A percentile compares a stretch with the other conserved stretches of the same genome.
Evolutionary conservation across 2,113 vertebrate species (phyloP).

Genomic region (Poicephalus meyeri): DNA sequence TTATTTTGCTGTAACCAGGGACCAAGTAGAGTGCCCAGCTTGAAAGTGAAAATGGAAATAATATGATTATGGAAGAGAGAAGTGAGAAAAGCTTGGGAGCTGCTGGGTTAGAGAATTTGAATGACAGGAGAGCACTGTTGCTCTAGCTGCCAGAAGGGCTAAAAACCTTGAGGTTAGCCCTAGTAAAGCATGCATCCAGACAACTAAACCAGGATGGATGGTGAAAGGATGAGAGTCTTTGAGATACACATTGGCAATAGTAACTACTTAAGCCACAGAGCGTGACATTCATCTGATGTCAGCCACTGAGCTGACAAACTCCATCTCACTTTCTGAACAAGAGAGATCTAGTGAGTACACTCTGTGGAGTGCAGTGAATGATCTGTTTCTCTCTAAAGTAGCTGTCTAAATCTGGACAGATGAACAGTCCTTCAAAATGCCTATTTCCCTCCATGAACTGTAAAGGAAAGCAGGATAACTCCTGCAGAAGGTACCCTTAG

Average conservation of each 20-base stretch:
- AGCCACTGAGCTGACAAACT: not conserved
- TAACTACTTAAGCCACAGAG: not conserved
- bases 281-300: not conserved
- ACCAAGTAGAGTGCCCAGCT: not conserved
- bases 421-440: not conserved
- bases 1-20: not conserved
- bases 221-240: not conserved
- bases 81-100: not conserved
- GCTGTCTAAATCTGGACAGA: not conserved
- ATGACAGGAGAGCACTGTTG: rapidly evolving
- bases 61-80: too few species aligned
- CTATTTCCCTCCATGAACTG: not conserved
- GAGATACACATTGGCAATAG: not conserved
- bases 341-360: not conserved
- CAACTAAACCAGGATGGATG: not conserved
- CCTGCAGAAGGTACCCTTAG: not conserved
- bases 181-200: not conserved
- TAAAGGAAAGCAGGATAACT: not conserved
- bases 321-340: not conserved
- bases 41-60: not conserved
- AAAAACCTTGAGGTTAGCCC: not conserved
- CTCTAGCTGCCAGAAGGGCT: not conserved
- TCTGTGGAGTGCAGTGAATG: not conserved
- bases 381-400: not conserved
- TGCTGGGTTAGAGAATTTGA: not conserved